These are phyloP conservation scores for Channallabes apus DNA, from an alignment of 2,797 vertebrate species.

Conservation along the genomic window DNA sequence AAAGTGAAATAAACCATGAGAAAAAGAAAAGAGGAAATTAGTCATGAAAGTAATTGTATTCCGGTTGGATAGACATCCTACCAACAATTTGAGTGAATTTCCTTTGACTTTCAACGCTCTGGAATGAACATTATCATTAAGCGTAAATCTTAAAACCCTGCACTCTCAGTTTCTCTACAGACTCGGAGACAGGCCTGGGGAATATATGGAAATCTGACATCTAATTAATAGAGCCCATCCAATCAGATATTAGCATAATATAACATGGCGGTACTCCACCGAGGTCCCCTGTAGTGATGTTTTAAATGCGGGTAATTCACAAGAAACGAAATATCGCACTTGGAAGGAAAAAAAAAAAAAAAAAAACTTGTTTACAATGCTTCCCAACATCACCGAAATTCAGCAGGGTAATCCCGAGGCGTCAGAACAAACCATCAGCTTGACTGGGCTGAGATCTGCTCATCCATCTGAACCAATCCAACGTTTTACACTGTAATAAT, in stretches of 20 bases:
- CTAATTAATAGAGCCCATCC: slow-evolving; percentile 25
- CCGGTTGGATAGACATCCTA: neutral
- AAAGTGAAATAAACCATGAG: neutral
- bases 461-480: slow-evolving; percentile 32
- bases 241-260: slow-evolving; percentile 40
- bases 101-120: neutral
- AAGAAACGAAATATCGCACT: neutral
- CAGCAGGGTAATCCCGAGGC: neutral
- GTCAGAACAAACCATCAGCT: slow-evolving; percentile 1
- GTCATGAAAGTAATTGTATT: slow-evolving; percentile 2
- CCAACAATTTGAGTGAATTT: neutral
- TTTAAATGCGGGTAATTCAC: slow-evolving; percentile 26
- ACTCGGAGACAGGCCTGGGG: neutral
- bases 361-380: slow-evolving; percentile 15
- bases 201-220: slow-evolving; percentile 28
- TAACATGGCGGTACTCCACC: slow-evolving; percentile 17
- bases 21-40: neutral
- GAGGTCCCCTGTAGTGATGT: slow-evolving; percentile 9
- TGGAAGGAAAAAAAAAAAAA: neutral
- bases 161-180: neutral
- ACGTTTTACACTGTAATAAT: slow-evolving; percentile 32
- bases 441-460: neutral
- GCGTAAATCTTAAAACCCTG: slow-evolving; percentile 14
- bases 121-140: neutral
- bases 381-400: slow-evolving; percentile 1